phyloP scores from a whole-genome alignment of 2,888 invertebrate genomes.

The Dione juno region DNA sequence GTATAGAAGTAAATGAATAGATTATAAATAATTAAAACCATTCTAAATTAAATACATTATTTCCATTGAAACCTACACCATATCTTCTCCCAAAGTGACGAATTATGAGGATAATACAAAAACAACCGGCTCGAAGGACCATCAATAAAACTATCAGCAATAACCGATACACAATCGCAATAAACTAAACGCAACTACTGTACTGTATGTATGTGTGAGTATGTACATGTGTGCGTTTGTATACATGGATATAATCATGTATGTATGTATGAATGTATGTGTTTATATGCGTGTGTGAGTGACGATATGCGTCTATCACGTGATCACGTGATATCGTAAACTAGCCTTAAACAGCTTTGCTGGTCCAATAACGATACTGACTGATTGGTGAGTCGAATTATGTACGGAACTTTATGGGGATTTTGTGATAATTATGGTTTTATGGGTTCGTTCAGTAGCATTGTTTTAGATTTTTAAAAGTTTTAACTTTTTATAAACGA shows the following conservation, averaged over 20 bases:
- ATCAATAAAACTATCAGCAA: constrained; percentile 43
- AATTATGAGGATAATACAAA: constrained; percentile 12
- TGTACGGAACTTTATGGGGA: constrained; percentile 17
- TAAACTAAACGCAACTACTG: constrained; percentile 44
- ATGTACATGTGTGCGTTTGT: background rate
- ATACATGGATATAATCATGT: constrained; percentile 24
- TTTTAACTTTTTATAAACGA: background rate
- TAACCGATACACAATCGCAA: constrained; percentile 39
- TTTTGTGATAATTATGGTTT: constrained; percentile 10
- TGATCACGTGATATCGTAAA: constrained; percentile 50
- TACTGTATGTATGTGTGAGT: background rate
- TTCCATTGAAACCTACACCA: background rate
- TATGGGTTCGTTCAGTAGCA: background rate
- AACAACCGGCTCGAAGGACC: constrained; percentile 18
- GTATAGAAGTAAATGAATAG: too few relatives aligned
- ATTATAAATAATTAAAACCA: background rate
- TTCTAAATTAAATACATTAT: background rate
- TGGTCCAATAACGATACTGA: constrained; percentile 36
- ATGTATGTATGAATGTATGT: background rate
- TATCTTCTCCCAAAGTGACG: constrained; percentile 1
- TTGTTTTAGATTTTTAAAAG: background rate
- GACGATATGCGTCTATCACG: constrained; percentile 48
- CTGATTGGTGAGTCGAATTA: constrained; percentile 36
- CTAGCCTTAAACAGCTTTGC: constrained; percentile 44
- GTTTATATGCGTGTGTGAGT: constrained; percentile 35